Conservation (phyloP, 92 coral and sea anemone genomes). For the Ricordea florida region DNA sequence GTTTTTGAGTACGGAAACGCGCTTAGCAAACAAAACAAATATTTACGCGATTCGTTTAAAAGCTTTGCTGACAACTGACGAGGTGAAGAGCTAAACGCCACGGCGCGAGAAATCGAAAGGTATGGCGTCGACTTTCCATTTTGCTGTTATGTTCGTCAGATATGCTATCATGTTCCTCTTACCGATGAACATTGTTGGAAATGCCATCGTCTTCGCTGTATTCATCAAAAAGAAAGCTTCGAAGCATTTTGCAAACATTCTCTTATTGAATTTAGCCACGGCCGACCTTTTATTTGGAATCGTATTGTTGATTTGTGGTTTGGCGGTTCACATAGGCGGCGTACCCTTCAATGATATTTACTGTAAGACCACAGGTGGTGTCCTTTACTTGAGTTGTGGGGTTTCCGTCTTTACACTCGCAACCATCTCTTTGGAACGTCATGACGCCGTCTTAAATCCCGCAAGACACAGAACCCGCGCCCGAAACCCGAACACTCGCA, state of each 20-base stretch:
- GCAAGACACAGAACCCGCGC: not conserved
- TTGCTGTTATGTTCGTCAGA: too few species aligned
- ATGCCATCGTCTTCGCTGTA: constrained; percentile 37
- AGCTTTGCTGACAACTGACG: too few species aligned
- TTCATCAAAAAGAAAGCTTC: constrained; percentile 8
- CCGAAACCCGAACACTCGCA: not conserved
- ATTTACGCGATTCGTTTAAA: too few species aligned
- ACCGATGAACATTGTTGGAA: constrained; percentile 29
- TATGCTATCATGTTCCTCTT: not conserved
- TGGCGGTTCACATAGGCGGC: not conserved
- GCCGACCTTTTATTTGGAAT: constrained; percentile 46
- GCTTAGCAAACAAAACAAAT: too few species aligned
- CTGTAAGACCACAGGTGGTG: constrained; percentile 48
- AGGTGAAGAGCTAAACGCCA: too few species aligned
- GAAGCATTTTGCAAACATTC: not conserved
- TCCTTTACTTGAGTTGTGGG: constrained; percentile 34
- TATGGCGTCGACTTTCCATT: too few species aligned
- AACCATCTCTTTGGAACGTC: constrained; percentile 36
- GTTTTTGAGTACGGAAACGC: too few species aligned
- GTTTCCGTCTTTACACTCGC: constrained; percentile 51
- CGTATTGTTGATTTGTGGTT: constrained; percentile 12
- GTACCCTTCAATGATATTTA: constrained; percentile 14
- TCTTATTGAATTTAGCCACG: constrained; percentile 44
- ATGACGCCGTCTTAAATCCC: constrained; percentile 39
- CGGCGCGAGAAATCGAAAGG: too few species aligned